Evolutionary conservation across 2,888 invertebrate species (phyloP).

Genomic region (Rotaria sp.): DNA sequence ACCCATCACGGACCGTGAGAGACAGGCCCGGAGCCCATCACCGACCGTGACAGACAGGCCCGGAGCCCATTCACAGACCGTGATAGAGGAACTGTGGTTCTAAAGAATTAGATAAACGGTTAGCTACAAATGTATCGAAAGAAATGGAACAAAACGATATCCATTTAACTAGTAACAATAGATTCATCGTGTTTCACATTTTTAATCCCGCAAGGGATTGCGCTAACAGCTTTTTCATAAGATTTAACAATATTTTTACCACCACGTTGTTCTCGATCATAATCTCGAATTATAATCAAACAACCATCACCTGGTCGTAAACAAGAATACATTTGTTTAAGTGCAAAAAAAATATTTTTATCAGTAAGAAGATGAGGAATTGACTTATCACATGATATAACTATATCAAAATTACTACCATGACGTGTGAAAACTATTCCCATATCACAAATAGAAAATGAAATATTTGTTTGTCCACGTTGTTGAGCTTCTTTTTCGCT

Average conservation of each 20-base stretch:
- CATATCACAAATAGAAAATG: background rate
- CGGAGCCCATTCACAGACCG: too few relatives aligned
- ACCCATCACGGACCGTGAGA: too few relatives aligned
- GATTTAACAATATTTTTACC: background rate
- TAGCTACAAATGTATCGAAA: too few relatives aligned
- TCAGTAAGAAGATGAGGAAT: background rate
- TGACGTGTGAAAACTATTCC: background rate
- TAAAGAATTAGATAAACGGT: too few relatives aligned
- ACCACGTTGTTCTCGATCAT: background rate
- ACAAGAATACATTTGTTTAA: background rate
- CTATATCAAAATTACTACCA: background rate
- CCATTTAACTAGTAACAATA: too few relatives aligned
- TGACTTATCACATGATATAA: background rate
- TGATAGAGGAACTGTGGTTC: too few relatives aligned
- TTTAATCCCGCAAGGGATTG: too few relatives aligned
- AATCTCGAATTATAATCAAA: background rate
- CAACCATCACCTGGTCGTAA: background rate
- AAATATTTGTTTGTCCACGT: background rate
- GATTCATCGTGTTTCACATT: too few relatives aligned
- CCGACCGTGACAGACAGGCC: too few relatives aligned
- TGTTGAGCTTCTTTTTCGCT: background rate
- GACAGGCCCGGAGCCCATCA: too few relatives aligned
- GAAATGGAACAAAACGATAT: too few relatives aligned
- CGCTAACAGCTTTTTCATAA: too few relatives aligned
- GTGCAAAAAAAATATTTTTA: background rate